phyloP scores from a whole-genome alignment of 2,113 vertebrate species.

The Coregonus clupeaformis region DNA sequence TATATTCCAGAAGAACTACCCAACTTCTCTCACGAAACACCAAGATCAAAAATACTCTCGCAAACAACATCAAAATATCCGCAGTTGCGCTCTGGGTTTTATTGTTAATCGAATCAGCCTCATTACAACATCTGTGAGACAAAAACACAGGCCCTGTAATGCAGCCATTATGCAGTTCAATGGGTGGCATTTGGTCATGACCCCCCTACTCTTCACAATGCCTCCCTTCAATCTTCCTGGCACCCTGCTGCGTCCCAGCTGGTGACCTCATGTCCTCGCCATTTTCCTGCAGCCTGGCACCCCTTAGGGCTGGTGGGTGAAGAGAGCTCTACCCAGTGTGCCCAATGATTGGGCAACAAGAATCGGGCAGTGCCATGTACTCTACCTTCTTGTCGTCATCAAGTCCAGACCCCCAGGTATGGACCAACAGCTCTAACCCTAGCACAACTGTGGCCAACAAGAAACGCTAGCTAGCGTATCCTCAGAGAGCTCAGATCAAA shows the following conservation, averaged over 20 bases:
- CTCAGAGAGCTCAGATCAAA: constrained; percentile 58
- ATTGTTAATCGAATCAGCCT: constrained; percentile 25
- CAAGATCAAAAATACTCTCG: constrained; percentile 9
- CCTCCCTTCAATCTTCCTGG: constrained; percentile 19
- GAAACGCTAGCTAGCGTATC: constrained; percentile 15
- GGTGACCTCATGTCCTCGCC: constrained; percentile 51
- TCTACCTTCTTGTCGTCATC: not conserved
- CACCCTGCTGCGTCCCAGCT: constrained; percentile 42
- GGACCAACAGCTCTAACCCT: constrained; percentile 14
- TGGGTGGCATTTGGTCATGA: constrained; percentile 46
- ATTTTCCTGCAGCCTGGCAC: constrained; percentile 9
- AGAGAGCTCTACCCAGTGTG: not conserved
- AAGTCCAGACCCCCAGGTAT: constrained; percentile 41
- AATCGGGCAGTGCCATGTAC: not conserved
- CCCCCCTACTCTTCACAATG: not conserved
- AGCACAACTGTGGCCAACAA: not conserved
- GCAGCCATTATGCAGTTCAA: constrained; percentile 23
- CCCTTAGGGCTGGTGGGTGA: not conserved
- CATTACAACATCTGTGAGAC: constrained; percentile 43
- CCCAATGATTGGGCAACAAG: not conserved
- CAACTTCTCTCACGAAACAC: constrained; percentile 7
- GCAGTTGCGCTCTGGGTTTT: not conserved
- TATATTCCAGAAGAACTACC: constrained; percentile 8
- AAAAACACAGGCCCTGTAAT: constrained; percentile 8
- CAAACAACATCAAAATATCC: constrained; percentile 29